Conservation (phyloP, 2,113 vertebrate species). For the Nothobranchius kuhntae region DNA sequence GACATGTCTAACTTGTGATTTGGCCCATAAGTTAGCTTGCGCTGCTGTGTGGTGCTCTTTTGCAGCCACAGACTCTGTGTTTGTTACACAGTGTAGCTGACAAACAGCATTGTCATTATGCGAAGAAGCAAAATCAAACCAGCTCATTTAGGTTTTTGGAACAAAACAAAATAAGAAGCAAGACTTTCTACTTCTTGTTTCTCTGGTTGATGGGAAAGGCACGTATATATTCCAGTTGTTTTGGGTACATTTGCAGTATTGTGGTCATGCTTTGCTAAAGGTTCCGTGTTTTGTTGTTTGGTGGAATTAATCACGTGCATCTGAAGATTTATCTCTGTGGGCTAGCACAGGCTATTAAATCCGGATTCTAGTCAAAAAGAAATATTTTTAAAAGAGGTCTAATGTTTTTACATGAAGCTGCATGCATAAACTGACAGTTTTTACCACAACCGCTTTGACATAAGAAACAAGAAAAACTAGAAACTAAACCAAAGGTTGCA, state of each 20-base stretch:
- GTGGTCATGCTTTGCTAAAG: constrained; percentile 54
- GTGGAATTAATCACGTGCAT: constrained; percentile 57
- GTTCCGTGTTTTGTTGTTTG: constrained; percentile 60
- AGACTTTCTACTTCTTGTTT: constrained; percentile 59
- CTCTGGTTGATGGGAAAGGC: constrained; percentile 28
- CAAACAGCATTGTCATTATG: constrained; percentile 33
- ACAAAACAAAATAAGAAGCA: constrained; percentile 56
- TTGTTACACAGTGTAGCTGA: constrained; percentile 52
- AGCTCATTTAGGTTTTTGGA: constrained; percentile 47
- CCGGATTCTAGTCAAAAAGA: constrained; percentile 34
- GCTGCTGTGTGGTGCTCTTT: constrained; percentile 37
- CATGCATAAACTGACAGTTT: too few species aligned
- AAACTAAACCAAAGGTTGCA: too few species aligned
- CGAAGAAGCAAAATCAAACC: constrained; percentile 37
- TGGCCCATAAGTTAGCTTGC: constrained; percentile 39
- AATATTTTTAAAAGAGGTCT: constrained; percentile 38
- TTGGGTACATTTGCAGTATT: constrained; percentile 51
- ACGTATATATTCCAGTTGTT: constrained; percentile 56
- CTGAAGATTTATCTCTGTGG: constrained; percentile 41
- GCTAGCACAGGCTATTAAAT: constrained; percentile 47
- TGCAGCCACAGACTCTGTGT: constrained; percentile 24
- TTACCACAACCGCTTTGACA: too few species aligned
- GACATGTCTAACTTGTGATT: constrained; percentile 39
- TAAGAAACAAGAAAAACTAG: too few species aligned
- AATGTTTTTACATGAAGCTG: constrained; percentile 24